Percentiles rank a stretch among this genome's conserved stretches.
Conservation (phyloP, 1,140 invertebrate genomes). For the Aphaenogaster rudis region DNA sequence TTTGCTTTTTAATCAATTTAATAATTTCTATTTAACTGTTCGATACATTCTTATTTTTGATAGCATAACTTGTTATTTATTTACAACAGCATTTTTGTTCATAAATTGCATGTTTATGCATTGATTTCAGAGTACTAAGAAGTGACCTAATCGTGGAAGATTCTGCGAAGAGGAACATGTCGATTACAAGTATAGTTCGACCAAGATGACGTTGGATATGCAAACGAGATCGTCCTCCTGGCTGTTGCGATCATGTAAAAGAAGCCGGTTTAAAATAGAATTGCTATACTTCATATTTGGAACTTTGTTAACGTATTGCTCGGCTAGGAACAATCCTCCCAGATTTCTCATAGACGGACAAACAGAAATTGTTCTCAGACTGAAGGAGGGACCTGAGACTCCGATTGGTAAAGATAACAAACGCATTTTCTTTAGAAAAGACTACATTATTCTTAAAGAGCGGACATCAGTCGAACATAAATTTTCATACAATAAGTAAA, state of each 20-base stretch:
- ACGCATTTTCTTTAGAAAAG: not conserved
- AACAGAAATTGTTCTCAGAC: slow-evolving; percentile 95
- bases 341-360: slow-evolving; percentile 94
- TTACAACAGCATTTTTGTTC: not conserved
- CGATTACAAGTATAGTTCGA: slow-evolving; percentile 41
- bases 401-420: slow-evolving; percentile 91
- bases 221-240: slow-evolving; percentile 61
- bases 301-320: slow-evolving; percentile 66
- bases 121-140: slow-evolving; percentile 24
- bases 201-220: slow-evolving; percentile 70
- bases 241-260: slow-evolving; percentile 72
- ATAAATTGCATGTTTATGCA: not conserved
- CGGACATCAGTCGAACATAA: not conserved
- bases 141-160: not conserved
- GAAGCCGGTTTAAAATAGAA: slow-evolving; percentile 71
- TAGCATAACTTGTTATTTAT: not conserved
- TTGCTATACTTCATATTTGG: slow-evolving; percentile 60
- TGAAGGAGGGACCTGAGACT: slow-evolving; percentile 95
- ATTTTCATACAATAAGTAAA: not conserved
- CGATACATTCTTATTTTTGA: not conserved
- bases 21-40: not conserved
- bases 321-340: slow-evolving; percentile 91
- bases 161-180: slow-evolving; percentile 49
- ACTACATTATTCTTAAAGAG: not conserved
- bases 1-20: not conserved